phyloP scores from a whole-genome alignment of 2,113 vertebrate genomes.

The Probosciger aterrimus region DNA sequence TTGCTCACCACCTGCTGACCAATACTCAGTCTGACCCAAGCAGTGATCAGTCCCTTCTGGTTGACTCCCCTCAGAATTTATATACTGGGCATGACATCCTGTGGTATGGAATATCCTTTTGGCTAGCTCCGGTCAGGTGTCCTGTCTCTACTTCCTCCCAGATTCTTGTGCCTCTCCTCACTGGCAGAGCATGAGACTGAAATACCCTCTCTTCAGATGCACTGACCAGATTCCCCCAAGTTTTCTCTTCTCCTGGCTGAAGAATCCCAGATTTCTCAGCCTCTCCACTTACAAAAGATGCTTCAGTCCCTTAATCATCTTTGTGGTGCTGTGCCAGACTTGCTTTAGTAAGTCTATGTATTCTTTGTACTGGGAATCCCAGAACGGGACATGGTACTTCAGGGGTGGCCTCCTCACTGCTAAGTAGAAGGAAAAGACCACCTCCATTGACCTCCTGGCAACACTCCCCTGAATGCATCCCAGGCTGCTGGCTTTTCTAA shows the following conservation, averaged over 20 bases:
- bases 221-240: not conserved
- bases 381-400: not conserved
- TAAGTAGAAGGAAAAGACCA: not conserved
- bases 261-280: not conserved
- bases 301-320: not conserved
- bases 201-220: not conserved
- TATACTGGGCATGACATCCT: not conserved
- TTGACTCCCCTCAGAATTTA: not conserved
- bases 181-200: not conserved
- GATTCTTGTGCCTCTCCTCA: not conserved
- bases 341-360: accelerated
- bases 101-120: not conserved
- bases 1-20: not conserved
- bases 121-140: not conserved
- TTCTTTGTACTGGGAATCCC: not conserved
- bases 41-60: not conserved
- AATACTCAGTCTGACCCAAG: not conserved
- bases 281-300: not conserved
- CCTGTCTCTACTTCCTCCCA: not conserved
- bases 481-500: not conserved
- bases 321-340: not conserved
- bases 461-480: not conserved
- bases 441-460: accelerated
- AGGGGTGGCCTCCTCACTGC: not conserved
- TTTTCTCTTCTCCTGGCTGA: not conserved